Evolutionary conservation across 2,888 invertebrate genomes (phyloP), one percentile per base, ranked within the genome.

Genomic region (Lydus trimaculatus): DNA sequence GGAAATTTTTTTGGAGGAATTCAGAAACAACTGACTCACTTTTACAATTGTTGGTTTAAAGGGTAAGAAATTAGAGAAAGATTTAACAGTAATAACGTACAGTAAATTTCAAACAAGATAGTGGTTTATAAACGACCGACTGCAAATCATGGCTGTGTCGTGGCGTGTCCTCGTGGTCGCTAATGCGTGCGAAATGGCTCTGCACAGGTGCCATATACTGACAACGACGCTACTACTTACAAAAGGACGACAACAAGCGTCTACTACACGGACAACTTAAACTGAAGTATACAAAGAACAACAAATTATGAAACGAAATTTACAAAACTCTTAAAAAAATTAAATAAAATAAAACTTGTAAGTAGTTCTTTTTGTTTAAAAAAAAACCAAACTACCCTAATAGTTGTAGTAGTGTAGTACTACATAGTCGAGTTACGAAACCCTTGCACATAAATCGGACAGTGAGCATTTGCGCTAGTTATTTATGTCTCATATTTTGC

Each of bases 401-500:
- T 74, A 73, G 76, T 71, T 70, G 72, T 72, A 71, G 70, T 59
- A 68, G 61, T 43, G 74, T 71, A 75, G 75, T 48, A 48, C 11
- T 43, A 48, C 20, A 48, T 48, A 20, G n/a, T 43, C 8, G 20
- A 48, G 48, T 48, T 20, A 48, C 48, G 13, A 9, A 48, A 8
- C 48, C 48, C 73, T 74, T 43, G n/a, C 71, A 75, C 77, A 80
- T 81, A 82, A 83, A 82, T 83, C 83, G 82, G 83, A 82, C 82
- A 80, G 82, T 82, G 83, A 82, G 83, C 83, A 83, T 82, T 84
- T 82, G 82, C 79, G 80, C 77, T 77, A 75, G 82, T 83, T 84
- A 85, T 85, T 84, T 84, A 85, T 85, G 84, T 79, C 82, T 85
- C 84, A 85, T 85, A 85, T 85, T 85, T 85, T 81, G 83, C 79